Evolutionary conservation across 2,113 vertebrate genomes (phyloP), one percentile per base, ranked within the genome.

Genomic region (Crocuta crocuta): DNA sequence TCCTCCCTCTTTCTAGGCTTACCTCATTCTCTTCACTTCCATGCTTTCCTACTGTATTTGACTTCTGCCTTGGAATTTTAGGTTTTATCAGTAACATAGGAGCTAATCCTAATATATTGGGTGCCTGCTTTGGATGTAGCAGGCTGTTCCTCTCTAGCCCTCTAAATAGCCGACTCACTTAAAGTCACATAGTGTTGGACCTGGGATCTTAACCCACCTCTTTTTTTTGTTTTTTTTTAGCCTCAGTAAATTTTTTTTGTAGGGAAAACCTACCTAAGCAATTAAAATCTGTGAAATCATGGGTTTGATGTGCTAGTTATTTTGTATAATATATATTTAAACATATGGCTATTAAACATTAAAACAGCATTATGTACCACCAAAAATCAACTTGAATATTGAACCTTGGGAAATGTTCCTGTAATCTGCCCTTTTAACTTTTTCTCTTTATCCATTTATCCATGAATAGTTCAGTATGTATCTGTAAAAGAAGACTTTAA

Each of bases 281-380:
- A 4, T 94, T 88, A 92, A 94, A 92, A 84, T 92, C 80, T 85
- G 26, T 79, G 70, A 94, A 94, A 81, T 90, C 31, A 43, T 95
- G 50, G 71, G 48, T 94, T 89, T 68, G 16, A 53, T 95, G 53
- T 55, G 33, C 80, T 90, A 58, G 23, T 50, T 88, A 53, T 31
- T 95, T 91, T 91, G 74, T 61, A 31, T 39, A 80, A 48, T 53
- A 43, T 11, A 43, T 48, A 73, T 73, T 96, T 94, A 91, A 84
- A 50, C 26, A 13, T 92, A 13, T n/a, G 31, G 11, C 31, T 79
- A 8, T 50, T 48, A 79, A 94, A 89, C 53, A 84, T 84, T 78
- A 53, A 50, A 89, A 91, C 31, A 35, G 10, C 48, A 73, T 94
- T 66, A 33, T 31, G 8, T 82, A 17, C 58, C 48, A 78, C 63